Evolutionary conservation across 2,113 vertebrate genomes (phyloP), one percentile per base, ranked within the genome.

Genomic region (Stigmatopora argus): DNA sequence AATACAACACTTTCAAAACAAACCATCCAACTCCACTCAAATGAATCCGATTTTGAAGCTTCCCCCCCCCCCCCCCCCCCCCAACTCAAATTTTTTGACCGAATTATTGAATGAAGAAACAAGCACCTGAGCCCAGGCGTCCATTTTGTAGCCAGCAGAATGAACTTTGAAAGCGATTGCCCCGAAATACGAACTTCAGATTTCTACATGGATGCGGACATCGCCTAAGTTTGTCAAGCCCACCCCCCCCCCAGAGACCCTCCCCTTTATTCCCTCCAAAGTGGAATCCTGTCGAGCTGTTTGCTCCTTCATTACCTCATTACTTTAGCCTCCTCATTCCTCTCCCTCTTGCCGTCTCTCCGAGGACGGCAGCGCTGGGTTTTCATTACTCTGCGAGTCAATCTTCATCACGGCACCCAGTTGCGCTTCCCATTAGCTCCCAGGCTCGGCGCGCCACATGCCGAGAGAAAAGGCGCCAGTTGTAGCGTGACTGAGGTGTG

Each of bases 321-420:
- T 83, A 73, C 75, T 71, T 73, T 45, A 47, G 41, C 74, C 74
- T 72, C 69, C 75, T 51, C 65, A 18, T 68, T 77, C 66, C 73
- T 76, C 69, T 75, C 64, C 57, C 58, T 60, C 26, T 44, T 75
- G 65, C 67, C n/a, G 65, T 79, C 66, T 72, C 81, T 90, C 80
- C 3, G 13, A 76, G 81, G 85, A 82, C 62, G 66, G 67, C 75
- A 78, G 81, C 76, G 62, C 77, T 83, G 72, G 83, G 78, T 86
- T 89, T 91, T 88, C 87, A 90, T 90, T 90, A 90, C 77, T 67
- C 78, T 77, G 83, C 82, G 79, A 89, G 85, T 88, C 88, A 85
- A 75, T 91, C 88, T 86, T 86, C 84, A 89, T 91, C 83, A 85
- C 14, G 26, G 56, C 17, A 58, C 84, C 81, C 81, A 86, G 73